These are phyloP conservation scores for Holocentrus rufus DNA, from an alignment of 2,797 vertebrate genomes.

Conservation along the genomic window DNA sequence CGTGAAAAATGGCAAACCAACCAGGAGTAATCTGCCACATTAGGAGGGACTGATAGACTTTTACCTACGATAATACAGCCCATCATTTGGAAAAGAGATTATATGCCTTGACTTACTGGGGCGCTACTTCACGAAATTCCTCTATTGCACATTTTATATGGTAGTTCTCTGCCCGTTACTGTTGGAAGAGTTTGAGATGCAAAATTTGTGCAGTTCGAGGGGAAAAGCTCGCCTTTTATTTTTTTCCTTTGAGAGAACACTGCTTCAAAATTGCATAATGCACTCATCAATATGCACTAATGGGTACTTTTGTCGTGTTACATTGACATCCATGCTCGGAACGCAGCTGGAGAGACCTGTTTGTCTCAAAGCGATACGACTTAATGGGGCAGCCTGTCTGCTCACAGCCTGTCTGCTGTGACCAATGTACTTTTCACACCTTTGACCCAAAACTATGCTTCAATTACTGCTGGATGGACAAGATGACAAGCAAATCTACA, in stretches of 20 bases:
- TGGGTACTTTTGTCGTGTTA: constrained; percentile 88
- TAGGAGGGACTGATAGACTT: constrained; percentile 81
- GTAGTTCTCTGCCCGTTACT: constrained; percentile 87
- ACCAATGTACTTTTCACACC: constrained; percentile 84
- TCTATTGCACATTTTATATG: constrained; percentile 93
- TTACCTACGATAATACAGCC: constrained; percentile 76
- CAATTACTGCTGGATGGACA: constrained; percentile 81
- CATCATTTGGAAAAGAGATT: constrained; percentile 81
- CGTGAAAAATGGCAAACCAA: constrained; percentile 74
- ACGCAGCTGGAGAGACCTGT: constrained; percentile 82
- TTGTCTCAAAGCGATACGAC: constrained; percentile 69
- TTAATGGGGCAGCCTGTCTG: constrained; percentile 78
- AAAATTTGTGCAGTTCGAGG: constrained; percentile 87
- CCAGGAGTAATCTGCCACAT: constrained; percentile 79
- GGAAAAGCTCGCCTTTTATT: constrained; percentile 77
- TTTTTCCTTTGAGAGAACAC: constrained; percentile 83
- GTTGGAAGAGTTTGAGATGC: constrained; percentile 85
- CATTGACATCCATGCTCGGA: constrained; percentile 83
- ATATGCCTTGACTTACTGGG: constrained; percentile 79
- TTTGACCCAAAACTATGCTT: constrained; percentile 84
- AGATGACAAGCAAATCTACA: constrained; percentile 78
- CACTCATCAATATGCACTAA: constrained; percentile 91
- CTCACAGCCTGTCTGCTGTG: constrained; percentile 87
- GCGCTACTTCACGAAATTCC: constrained; percentile 81
- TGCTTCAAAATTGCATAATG: constrained; percentile 87